Conservation (phyloP, 1,140 invertebrate genomes). For the Stenopsyche tienmushanensis region DNA sequence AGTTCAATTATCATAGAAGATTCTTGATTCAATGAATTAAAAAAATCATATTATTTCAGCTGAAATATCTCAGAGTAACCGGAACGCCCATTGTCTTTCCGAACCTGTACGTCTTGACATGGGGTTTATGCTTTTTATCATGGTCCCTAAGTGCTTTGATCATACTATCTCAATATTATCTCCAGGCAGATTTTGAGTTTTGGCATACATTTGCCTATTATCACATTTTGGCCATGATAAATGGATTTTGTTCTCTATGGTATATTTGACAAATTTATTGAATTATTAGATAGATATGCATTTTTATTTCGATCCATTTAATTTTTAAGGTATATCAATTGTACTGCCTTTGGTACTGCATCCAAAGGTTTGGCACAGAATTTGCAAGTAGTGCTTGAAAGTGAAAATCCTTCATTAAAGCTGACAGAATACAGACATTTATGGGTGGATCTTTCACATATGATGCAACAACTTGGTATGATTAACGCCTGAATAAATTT, state of each 20-base stretch:
- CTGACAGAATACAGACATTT: slow-evolving; percentile 64
- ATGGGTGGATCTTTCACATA: slow-evolving; percentile 69
- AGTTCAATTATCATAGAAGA: slow-evolving; percentile 11
- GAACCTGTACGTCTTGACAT: slow-evolving; percentile 61
- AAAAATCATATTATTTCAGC: slow-evolving; percentile 48
- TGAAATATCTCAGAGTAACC: slow-evolving; percentile 65
- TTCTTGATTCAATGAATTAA: slow-evolving; percentile 13
- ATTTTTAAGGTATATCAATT: slow-evolving; percentile 66
- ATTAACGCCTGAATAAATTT: not conserved
- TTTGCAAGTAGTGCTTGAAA: slow-evolving; percentile 59
- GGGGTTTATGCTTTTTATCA: slow-evolving; percentile 61
- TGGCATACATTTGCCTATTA: slow-evolving; percentile 71
- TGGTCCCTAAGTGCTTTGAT: slow-evolving; percentile 62
- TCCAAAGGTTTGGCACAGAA: slow-evolving; percentile 61
- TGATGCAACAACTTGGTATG: slow-evolving; percentile 69
- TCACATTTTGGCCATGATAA: slow-evolving; percentile 68
- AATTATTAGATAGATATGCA: too few relatives aligned
- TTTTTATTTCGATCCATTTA: too few relatives aligned
- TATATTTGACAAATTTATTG: too few relatives aligned
- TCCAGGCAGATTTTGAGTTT: slow-evolving; percentile 65
- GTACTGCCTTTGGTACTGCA: slow-evolving; percentile 64
- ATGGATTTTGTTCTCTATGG: slow-evolving; percentile 67
- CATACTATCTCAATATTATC: slow-evolving; percentile 64
- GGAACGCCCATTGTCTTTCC: slow-evolving; percentile 64
- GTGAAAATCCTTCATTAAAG: slow-evolving; percentile 60